phyloP scores from a whole-genome alignment of 2,888 invertebrate species.

The Agrochola macilenta region DNA sequence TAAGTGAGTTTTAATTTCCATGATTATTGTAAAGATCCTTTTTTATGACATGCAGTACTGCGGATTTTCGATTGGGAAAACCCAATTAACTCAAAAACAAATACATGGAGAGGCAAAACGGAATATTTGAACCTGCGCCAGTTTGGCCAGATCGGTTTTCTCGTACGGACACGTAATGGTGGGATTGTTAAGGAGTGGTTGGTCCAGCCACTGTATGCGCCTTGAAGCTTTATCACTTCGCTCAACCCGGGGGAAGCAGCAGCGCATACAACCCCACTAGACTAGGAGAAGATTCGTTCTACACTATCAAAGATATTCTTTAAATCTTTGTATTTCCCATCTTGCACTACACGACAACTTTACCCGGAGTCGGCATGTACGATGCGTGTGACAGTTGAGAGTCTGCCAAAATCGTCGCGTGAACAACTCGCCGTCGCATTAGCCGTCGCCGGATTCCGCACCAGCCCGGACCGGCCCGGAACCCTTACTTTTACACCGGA shows the following conservation, averaged over 20 bases:
- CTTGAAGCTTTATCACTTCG: neutral
- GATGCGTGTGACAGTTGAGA: slow-evolving; percentile 88
- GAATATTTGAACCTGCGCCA: neutral
- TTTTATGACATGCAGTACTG: too few relatives aligned
- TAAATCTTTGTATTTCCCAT: slow-evolving; percentile 36
- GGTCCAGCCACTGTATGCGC: neutral
- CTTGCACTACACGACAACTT: slow-evolving; percentile 54
- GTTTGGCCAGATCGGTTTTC: neutral
- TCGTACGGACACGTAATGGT: neutral
- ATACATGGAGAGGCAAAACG: neutral
- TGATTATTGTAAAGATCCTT: too few relatives aligned
- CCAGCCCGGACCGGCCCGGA: slow-evolving; percentile 58
- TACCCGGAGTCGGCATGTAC: slow-evolving; percentile 70
- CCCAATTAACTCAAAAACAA: neutral
- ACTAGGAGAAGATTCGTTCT: neutral
- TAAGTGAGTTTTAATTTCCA: too few relatives aligned
- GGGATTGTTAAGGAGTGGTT: neutral
- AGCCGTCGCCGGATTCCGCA: slow-evolving; percentile 76
- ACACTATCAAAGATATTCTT: neutral
- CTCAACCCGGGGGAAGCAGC: neutral
- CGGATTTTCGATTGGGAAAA: too few relatives aligned
- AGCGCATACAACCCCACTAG: neutral
- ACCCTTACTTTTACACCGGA: slow-evolving; percentile 54
- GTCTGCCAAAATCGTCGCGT: slow-evolving; percentile 86
- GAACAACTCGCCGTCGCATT: slow-evolving; percentile 81